Percentiles rank a stretch among this genome's conserved stretches.
Evolutionary conservation across 2,797 vertebrate genomes (phyloP).

Genomic region (Mycteria americana): DNA sequence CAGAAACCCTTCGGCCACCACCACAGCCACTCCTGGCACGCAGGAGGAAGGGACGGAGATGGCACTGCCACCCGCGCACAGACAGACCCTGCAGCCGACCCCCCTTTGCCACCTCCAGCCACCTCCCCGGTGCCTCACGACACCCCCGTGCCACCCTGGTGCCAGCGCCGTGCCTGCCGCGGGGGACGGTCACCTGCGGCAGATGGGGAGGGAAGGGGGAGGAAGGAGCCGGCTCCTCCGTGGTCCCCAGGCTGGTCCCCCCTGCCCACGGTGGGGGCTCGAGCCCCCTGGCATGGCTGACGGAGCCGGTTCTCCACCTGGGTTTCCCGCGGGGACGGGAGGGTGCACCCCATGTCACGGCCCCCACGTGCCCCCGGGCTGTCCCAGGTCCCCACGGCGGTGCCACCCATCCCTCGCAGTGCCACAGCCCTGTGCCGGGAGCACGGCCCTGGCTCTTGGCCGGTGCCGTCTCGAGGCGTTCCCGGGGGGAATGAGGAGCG

Average conservation of each 20-base stretch:
- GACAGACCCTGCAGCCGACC: not conserved
- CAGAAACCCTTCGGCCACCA: not conserved
- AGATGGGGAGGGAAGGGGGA: not conserved
- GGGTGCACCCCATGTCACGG: not conserved
- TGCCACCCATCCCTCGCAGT: not conserved
- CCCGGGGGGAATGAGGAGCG: not conserved
- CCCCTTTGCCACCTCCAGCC: not conserved
- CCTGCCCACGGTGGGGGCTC: accelerated
- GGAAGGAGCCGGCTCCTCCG: not conserved
- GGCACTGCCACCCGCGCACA: not conserved
- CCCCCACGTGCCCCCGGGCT: not conserved
- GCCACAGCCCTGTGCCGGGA: accelerated
- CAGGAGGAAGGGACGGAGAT: not conserved
- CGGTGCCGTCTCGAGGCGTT: not conserved
- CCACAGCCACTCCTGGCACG: not conserved
- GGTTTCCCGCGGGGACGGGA: accelerated
- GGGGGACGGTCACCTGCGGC: not conserved
- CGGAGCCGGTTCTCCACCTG: accelerated
- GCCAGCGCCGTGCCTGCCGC: accelerated
- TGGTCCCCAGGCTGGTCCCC: not conserved
- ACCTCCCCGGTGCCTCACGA: not conserved
- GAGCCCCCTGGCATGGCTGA: accelerated
- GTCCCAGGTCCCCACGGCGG: accelerated
- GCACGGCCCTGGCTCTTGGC: not conserved
- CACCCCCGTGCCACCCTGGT: accelerated